A percentile compares a stretch with the other conserved stretches of the same genome.
These are phyloP conservation scores for Montifringilla adamsi DNA, from an alignment of 2,113 vertebrate species.

Conservation along the genomic window DNA sequence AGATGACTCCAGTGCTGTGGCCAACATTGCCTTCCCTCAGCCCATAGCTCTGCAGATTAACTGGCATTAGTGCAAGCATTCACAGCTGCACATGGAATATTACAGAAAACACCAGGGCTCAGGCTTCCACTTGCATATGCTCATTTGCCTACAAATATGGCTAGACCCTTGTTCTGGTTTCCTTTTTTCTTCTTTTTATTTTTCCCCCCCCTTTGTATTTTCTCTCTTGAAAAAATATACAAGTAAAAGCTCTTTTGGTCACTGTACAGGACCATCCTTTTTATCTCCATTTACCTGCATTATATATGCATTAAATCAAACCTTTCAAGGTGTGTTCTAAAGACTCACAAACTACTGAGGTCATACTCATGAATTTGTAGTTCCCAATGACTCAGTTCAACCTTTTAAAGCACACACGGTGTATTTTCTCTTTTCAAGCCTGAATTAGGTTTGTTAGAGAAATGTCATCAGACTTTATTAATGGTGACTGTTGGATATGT, in stretches of 20 bases:
- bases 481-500: neutral
- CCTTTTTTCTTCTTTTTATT: too few relatives aligned
- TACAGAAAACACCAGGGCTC: neutral
- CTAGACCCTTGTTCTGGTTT: neutral
- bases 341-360: neutral
- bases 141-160: neutral
- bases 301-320: neutral
- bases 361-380: neutral
- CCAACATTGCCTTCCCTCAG: neutral
- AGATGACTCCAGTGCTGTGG: neutral
- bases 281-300: neutral
- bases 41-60: neutral
- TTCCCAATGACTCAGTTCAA: neutral
- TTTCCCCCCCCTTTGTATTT: neutral
- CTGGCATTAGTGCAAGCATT: neutral
- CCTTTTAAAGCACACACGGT: neutral
- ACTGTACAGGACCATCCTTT: neutral
- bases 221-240: neutral
- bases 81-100: neutral
- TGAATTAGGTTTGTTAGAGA: neutral
- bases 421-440: neutral
- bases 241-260: neutral
- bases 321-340: neutral
- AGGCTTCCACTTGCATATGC: neutral
- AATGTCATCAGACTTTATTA: neutral